Base-by-base conservation (phyloP, 2,113 vertebrate genomes). In the Petrocephalus microphthalmus region DNA sequence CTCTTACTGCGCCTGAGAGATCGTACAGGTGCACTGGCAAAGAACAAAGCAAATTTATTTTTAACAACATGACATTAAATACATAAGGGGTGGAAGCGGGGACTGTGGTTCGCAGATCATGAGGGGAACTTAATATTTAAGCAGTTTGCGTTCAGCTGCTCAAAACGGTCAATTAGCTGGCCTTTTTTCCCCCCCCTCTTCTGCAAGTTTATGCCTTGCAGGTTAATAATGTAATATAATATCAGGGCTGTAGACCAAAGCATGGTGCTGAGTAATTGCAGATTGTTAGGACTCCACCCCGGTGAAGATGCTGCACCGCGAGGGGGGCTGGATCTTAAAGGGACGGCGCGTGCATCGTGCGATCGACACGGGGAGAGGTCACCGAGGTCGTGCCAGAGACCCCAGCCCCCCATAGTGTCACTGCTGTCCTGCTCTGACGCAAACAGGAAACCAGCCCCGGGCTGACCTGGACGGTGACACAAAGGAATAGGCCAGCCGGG, bases 221-320 rank as follows among this genome's bases (percentile, higher is more conserved):
- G 71, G 71, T 78, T 17, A 78, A 17, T 42, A n/a, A n/a, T 11
- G 81, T 49, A 83, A 83, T 83, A 83, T 83, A 83, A 83, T 83
- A 49, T 25, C 45, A 22, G 17, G 20, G 20, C 81, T 78, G 71
- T 37, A 78, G 17, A 42, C 7, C 5, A 37, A 83, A 83, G 37
- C 78, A 20, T 42, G 78, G 19, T 22, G 78, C 78, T 22, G 33
- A 83, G 81, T 42, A 45, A 22, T n/a, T 49, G 7, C 49, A 42
- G 81, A 45, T 19, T 83, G 45, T 22, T n/a, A 47, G 15, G 37
- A 20, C 7, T 47, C 45, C 81, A 20, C 37, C 81, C 37, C n/a
- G 42, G 8, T n/a, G 19, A 83, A 49, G 42, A 82, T 20, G 42
- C 78, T 8, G 2, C 17, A 20, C 78, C 11, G 78, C 11, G 20